phyloP scores from a whole-genome alignment of 30 jellyfish, hydroid and myxozoan species.

The Aurelia sp. region DNA sequence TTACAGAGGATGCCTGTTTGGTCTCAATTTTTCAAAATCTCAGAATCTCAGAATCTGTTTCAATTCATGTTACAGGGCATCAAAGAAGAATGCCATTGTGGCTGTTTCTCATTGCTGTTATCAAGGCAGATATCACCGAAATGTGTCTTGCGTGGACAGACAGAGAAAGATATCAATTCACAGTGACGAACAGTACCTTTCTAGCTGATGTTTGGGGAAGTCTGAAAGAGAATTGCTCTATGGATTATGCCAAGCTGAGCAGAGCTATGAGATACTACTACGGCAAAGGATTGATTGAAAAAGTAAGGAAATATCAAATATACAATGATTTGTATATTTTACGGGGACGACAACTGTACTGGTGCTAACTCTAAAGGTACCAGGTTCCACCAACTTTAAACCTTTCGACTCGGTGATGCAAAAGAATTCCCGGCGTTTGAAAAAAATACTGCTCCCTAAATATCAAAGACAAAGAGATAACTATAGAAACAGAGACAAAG shows the following conservation, averaged over 20 bases:
- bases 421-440: no score
- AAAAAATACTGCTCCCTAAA: no score
- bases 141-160: slow-evolving; percentile 40
- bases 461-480: no score
- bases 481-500: no score
- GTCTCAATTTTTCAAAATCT: no score
- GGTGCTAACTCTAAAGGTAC: no score
- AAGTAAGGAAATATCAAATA: slow-evolving; percentile 2
- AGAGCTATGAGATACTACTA: slow-evolving; percentile 67
- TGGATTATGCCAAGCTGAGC: slow-evolving; percentile 43
- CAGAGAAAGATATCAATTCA: slow-evolving; percentile 5
- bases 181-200: slow-evolving; percentile 1
- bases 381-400: no score
- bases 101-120: slow-evolving; percentile 33
- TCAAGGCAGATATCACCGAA: slow-evolving; percentile 16
- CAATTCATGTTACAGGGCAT: slow-evolving; percentile 8
- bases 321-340: no score
- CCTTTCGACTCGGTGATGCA: no score
- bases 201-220: slow-evolving; percentile 61
- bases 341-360: no score
- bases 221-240: slow-evolving; percentile 38
- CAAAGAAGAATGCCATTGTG: slow-evolving; percentile 63
- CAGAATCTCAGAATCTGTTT: no score
- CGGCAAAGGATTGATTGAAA: slow-evolving; percentile 41
- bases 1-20: no score